phyloP scores from a whole-genome alignment of 2,797 vertebrate genomes.

The Lutjanus campechanus region DNA sequence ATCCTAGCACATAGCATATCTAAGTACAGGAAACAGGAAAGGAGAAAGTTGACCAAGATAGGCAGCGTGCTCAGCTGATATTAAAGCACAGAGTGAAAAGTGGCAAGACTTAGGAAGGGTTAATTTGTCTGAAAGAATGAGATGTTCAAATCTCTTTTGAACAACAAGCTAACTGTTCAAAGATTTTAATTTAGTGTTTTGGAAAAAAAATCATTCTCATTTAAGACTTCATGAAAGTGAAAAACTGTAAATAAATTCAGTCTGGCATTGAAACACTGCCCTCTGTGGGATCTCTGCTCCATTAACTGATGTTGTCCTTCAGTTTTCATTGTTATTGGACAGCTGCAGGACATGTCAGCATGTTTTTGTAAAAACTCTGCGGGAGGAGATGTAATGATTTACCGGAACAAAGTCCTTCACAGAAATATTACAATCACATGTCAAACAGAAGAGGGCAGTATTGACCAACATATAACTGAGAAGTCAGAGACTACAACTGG shows the following conservation, averaged over 20 bases:
- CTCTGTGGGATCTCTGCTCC: background rate
- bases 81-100: no score
- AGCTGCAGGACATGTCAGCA: background rate
- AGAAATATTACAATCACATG: background rate
- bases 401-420: background rate
- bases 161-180: no score
- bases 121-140: no score
- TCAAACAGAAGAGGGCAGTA: slow-evolving; percentile 77
- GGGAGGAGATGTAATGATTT: background rate
- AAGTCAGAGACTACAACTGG: background rate
- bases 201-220: no score
- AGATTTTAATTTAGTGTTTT: no score
- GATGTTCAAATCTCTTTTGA: no score
- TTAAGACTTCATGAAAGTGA: no score
- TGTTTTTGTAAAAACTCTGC: background rate
- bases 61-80: no score
- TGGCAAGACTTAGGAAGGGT: no score
- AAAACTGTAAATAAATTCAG: background rate
- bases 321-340: background rate
- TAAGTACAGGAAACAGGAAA: no score
- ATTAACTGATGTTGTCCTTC: background rate
- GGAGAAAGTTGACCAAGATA: no score
- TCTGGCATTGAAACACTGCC: background rate
- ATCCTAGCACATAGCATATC: no score
- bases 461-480: slow-evolving; percentile 54